These are phyloP conservation scores for Eilema caniola DNA, from an alignment of 2,888 invertebrate species.

Conservation along the genomic window DNA sequence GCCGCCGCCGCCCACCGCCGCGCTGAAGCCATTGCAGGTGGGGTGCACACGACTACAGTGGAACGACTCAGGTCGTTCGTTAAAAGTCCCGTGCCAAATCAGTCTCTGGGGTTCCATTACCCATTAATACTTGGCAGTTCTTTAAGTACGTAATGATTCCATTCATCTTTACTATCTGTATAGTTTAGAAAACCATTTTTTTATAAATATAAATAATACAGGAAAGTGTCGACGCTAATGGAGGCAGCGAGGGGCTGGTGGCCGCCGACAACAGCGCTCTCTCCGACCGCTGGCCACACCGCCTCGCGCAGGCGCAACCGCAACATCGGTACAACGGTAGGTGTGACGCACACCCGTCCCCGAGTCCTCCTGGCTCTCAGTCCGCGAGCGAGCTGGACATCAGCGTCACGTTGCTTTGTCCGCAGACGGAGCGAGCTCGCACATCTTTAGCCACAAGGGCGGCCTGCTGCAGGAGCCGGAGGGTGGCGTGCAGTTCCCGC, in stretches of 20 bases:
- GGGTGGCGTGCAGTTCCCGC: constrained; percentile 55
- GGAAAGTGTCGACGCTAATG: constrained; percentile 44
- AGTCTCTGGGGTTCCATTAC: too few relatives aligned
- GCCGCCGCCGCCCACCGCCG: constrained; percentile 31
- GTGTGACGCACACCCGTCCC: neutral
- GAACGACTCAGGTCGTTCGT: neutral
- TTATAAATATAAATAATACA: constrained; percentile 8
- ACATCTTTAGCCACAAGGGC: constrained; percentile 91
- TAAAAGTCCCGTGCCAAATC: neutral
- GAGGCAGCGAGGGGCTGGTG: constrained; percentile 29
- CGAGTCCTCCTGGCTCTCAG: too few relatives aligned
- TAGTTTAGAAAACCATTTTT: too few relatives aligned
- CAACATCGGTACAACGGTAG: constrained; percentile 65
- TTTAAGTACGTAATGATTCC: too few relatives aligned
- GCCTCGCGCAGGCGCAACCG: constrained; percentile 78
- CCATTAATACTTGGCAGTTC: too few relatives aligned
- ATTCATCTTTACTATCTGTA: neutral
- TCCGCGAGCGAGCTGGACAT: neutral
- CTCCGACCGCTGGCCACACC: constrained; percentile 75
- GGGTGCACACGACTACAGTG: constrained; percentile 11
- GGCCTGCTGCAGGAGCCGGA: constrained; percentile 87
- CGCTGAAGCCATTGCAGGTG: constrained; percentile 42
- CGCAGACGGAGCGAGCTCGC: constrained; percentile 71
- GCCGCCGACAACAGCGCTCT: constrained; percentile 34
- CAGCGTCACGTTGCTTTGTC: neutral